Evolutionary conservation across 1,140 invertebrate genomes (phyloP).

Genomic region (Temnothorax nylanderi): DNA sequence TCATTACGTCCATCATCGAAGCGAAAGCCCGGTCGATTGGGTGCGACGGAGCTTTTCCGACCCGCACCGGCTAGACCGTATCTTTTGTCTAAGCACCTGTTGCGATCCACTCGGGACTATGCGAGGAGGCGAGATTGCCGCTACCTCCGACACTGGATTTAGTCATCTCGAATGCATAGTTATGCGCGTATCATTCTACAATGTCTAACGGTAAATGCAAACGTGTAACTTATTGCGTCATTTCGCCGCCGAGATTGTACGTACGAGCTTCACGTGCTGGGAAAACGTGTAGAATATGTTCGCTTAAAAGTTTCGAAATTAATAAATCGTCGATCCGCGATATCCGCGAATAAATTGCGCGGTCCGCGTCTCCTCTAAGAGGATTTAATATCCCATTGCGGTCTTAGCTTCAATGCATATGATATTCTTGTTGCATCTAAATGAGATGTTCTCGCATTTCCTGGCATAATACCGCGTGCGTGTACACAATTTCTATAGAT

Average conservation of each 20-base stretch:
- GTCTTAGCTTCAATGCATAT: conserved; percentile 27
- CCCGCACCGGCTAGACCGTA: conserved; percentile 55
- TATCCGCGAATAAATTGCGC: not conserved
- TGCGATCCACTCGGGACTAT: conserved; percentile 51
- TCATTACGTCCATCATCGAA: conserved; percentile 64
- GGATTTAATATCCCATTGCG: conserved; percentile 15
- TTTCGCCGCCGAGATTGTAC: not conserved
- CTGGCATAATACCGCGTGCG: conserved; percentile 31
- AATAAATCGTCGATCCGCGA: not conserved
- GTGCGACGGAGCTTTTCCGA: conserved; percentile 45
- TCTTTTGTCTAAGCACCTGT: conserved; percentile 74
- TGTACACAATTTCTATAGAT: conserved; percentile 49
- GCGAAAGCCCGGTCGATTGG: conserved; percentile 4
- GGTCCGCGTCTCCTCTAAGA: not conserved
- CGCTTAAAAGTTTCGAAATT: not conserved
- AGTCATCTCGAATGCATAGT: not conserved
- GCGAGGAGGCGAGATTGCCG: conserved; percentile 7
- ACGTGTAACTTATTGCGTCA: not conserved
- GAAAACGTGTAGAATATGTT: not conserved
- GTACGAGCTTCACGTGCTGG: too few species aligned
- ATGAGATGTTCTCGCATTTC: conserved; percentile 31
- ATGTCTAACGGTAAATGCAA: not conserved
- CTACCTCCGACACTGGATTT: not conserved
- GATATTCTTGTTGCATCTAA: conserved; percentile 30
- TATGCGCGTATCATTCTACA: not conserved